Conservation (phyloP, 2,113 vertebrate genomes). For the Neotoma lepida region DNA sequence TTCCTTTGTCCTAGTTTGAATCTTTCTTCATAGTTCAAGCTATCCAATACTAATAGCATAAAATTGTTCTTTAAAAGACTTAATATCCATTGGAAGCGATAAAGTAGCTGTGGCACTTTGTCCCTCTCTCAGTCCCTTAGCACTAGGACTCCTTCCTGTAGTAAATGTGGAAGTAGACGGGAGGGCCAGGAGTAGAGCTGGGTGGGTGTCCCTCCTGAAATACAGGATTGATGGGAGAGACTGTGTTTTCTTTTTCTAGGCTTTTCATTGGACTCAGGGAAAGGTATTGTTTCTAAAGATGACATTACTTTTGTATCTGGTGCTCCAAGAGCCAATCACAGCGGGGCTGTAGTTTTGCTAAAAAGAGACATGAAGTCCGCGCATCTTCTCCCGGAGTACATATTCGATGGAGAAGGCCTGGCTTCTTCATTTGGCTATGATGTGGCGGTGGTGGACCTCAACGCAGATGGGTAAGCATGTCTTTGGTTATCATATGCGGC, state of each 20-base stretch:
- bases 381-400: constrained; percentile 88
- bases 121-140: background rate
- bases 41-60: background rate
- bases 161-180: background rate
- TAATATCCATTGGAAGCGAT: too few species aligned
- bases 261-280: constrained; percentile 96
- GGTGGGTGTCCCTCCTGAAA: background rate
- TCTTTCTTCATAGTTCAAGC: constrained; percentile 34
- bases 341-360: constrained; percentile 93
- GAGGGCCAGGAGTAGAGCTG: background rate
- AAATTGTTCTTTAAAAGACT: constrained; percentile 3
- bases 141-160: background rate
- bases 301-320: constrained; percentile 95
- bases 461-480: constrained; percentile 91
- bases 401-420: constrained; percentile 93
- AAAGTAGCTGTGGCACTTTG: background rate
- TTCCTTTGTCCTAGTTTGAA: background rate
- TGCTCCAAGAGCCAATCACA: constrained; percentile 97
- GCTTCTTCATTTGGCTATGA: constrained; percentile 98
- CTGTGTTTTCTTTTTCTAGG: constrained; percentile 85
- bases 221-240: constrained; percentile 30
- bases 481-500: background rate
- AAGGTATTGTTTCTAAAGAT: constrained; percentile 89
- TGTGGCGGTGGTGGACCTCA: constrained; percentile 96
- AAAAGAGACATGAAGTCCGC: constrained; percentile 87